Conservation (phyloP, 2,113 vertebrate genomes). For the Sakesphorus luctuosus region DNA sequence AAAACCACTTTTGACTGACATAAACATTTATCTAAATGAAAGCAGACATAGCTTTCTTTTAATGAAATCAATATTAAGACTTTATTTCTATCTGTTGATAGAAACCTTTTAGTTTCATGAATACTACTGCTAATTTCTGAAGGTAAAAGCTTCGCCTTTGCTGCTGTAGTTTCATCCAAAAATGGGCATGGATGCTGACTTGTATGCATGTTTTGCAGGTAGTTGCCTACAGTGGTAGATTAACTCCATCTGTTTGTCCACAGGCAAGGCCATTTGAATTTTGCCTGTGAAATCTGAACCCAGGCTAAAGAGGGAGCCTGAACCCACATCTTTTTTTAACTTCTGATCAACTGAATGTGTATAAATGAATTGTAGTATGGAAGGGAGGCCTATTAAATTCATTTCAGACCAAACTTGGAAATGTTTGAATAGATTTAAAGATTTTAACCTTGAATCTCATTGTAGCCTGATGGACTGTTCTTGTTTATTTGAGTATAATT, state of each 20-base stretch:
- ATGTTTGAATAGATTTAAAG: not conserved
- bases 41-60: not conserved
- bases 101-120: not conserved
- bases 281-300: conserved; percentile 45
- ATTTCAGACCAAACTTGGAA: conserved; percentile 37
- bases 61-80: not conserved
- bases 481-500: conserved; percentile 22
- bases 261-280: conserved; percentile 18
- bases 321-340: conserved; percentile 20
- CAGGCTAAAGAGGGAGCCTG: not conserved
- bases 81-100: not conserved
- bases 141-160: not conserved
- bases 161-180: not conserved
- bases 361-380: not conserved
- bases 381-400: conserved; percentile 1
- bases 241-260: conserved; percentile 53
- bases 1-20: not conserved
- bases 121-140: not conserved
- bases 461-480: not conserved
- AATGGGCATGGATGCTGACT: not conserved
- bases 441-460: conserved; percentile 15
- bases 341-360: conserved; percentile 15
- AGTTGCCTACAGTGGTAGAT: conserved; percentile 6
- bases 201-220: not conserved
- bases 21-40: not conserved